Evolutionary conservation across 2,888 invertebrate genomes (phyloP), one percentile per base, ranked within the genome.

Genomic region (Camponotus fellah): DNA sequence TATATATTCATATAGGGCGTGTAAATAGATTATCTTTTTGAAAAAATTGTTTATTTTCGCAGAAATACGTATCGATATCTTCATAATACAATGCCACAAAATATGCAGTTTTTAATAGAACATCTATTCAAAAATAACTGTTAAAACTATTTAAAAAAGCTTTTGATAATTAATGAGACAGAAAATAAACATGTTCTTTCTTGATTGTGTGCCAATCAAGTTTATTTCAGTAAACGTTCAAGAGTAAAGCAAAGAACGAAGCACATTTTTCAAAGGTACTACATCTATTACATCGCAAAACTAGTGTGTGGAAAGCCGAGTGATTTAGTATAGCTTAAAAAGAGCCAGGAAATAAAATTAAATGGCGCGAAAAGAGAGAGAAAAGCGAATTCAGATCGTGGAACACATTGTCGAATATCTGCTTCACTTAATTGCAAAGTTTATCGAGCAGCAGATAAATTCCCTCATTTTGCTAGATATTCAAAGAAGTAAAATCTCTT

Each of bases 281-380:
- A 65, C 37, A 76, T 12, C 49, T 65, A 77, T 77, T 66, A 77
- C 56, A 58, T 77, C 32, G 40, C 56, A 43, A 66, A 77, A 32
- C 43, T 56, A 56, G 37, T 32, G 32, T 40, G 68, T 77, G 43
- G 32, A 66, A 46, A 43, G 40, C 21, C 65, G 56, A 65, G 64
- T 76, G 76, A 65, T 76, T 56, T 66, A 77, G 40, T 66, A 56
- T n/a, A 46, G 26, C 34, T 37, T 56, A 9, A 5, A 32, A 32
- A 77, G 40, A 26, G 14, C 8, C n/a, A 32, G 9, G 32, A 26
- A 68, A 68, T 43, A 4, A 58, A 66, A 56, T 58, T 56, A 77
- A 77, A 77, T 14, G 43, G 58, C 14, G n/a, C 14, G 56, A 21
- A 37, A 56, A 58, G 6, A n/a, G 9, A 56, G 17, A 40, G n/a